Evolutionary conservation across 2,888 invertebrate genomes (phyloP).

Genomic region (Patella pellucida): DNA sequence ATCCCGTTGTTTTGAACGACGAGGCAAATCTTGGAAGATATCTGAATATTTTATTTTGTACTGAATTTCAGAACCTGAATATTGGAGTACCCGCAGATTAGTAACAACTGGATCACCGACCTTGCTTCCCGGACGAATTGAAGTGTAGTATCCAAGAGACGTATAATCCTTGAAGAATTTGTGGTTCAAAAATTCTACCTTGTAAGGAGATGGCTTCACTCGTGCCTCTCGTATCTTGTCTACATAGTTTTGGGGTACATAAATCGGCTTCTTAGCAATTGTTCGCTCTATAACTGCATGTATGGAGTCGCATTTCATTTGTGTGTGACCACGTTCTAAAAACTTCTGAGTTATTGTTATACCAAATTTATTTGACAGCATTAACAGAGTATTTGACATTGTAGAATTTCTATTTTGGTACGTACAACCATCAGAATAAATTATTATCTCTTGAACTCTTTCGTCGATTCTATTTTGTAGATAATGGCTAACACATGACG

Average conservation of each 20-base stretch:
- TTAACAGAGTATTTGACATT: too few species aligned
- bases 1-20: background rate
- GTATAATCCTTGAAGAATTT: too few species aligned
- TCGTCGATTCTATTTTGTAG: background rate
- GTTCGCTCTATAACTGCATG: background rate
- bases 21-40: background rate
- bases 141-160: background rate
- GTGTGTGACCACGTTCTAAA: background rate
- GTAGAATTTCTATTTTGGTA: background rate
- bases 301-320: background rate
- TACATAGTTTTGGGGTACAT: background rate
- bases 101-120: too few species aligned
- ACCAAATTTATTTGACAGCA: too few species aligned
- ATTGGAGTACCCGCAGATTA: background rate
- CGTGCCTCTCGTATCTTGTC: background rate
- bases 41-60: background rate
- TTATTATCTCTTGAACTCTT: constrained; percentile 18
- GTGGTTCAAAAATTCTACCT: background rate
- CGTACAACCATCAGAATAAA: constrained; percentile 32
- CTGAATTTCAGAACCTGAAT: background rate
- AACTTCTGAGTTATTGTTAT: background rate
- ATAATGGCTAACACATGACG: constrained; percentile 13
- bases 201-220: background rate
- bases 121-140: background rate
- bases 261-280: background rate